Base-by-base conservation (phyloP, 1,140 invertebrate species). In the Brachionus asplanchnoidis region DNA sequence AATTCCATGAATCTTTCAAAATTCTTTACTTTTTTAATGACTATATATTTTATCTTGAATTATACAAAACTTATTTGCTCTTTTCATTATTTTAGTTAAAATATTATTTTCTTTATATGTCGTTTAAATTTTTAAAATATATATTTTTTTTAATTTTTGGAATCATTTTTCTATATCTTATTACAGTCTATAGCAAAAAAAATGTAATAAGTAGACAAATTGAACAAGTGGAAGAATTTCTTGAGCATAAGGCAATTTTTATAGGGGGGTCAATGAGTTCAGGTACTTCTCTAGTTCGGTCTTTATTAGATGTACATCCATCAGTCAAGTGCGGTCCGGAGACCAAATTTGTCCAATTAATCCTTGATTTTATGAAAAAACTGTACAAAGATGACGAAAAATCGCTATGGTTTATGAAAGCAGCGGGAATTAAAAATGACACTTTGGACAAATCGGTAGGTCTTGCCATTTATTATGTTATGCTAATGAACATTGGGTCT, bases 231-330 rank as follows among this genome's bases (percentile, higher is more conserved):
- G 53, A 60, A 60, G 9, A 9, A 60, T 60, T 60, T 60, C 53
- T 60, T 70, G 66, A 36, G n/a, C 66, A 70, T 32, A 40, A 36
- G 4, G 7, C 26, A 70, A 70, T 32, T 32, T 32, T 40, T 14
- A 36, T 70, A n/a, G 97, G 97, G 26, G 97, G 97, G 73, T 95
- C 98, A 87, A 97, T 97, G 36, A 92, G 97, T 85, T 97, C 95
- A 68, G 97, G 97, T 26, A 99, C 97, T 2, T 99, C 97, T 44
- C 92, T 99, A 77, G 96, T 97, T 93, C 92, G 97, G 88, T 97
- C 96, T 85, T 97, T 99, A 95, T 91, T 99, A 79, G 97, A 99
- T 91, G 97, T 97, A 56, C 97, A 99, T 92, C 95, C 95, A 17
- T 94, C 95, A 88, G 94, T 98, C 86, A 93, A 96, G 90, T 99